These are phyloP conservation scores for Psammodynastes pulverulentus DNA, from an alignment of 2,113 vertebrate species.

Conservation along the genomic window DNA sequence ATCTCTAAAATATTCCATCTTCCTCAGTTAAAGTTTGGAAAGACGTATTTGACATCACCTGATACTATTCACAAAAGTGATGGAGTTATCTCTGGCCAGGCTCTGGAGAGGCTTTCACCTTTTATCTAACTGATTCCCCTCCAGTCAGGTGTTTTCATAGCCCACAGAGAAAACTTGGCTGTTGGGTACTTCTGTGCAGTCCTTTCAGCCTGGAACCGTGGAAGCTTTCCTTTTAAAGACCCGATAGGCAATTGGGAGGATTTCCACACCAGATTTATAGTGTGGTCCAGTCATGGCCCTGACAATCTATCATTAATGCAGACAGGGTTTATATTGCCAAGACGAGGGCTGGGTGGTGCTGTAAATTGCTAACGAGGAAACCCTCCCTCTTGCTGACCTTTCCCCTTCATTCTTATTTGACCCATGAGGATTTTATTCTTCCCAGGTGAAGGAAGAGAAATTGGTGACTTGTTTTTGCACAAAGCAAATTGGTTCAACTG, in stretches of 20 bases:
- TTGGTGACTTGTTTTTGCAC: not conserved
- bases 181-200: not conserved
- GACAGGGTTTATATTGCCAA: not conserved
- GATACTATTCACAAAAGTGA: no score
- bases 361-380: not conserved
- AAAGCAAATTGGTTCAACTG: not conserved
- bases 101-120: no score
- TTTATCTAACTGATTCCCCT: not conserved
- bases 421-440: not conserved
- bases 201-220: not conserved
- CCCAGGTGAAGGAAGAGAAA: not conserved
- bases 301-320: not conserved
- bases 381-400: not conserved
- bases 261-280: not conserved
- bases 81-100: not conserved
- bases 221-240: not conserved
- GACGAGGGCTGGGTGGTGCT: not conserved
- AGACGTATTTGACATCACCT: not conserved
- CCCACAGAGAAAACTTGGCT: not conserved
- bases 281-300: not conserved
- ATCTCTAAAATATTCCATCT: no score
- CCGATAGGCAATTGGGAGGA: not conserved
- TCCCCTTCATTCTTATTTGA: not conserved
- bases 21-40: not conserved
- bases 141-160: not conserved